A percentile compares a stretch with the other conserved stretches of the same genome.
Conservation (phyloP, 1,140 invertebrate genomes). For the Nomia melanderi region DNA sequence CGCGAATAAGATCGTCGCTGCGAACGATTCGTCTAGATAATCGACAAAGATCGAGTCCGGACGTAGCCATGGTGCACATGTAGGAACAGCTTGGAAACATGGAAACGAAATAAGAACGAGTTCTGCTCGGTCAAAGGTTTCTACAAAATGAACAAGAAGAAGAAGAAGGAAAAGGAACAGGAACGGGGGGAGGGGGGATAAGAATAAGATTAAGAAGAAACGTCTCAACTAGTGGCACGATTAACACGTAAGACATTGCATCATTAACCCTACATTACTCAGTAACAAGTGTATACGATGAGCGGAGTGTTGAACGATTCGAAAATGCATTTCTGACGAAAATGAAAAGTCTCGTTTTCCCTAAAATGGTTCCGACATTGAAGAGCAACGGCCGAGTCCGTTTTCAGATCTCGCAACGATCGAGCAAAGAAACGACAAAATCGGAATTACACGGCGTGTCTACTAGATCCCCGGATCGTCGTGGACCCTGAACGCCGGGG, state of each 20-base stretch:
- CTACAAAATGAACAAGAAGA: not conserved
- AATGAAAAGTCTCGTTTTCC: not conserved
- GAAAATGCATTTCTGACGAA: not conserved
- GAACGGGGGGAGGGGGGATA: too few species aligned
- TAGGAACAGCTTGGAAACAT: slow-evolving; percentile 1
- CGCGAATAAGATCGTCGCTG: not conserved
- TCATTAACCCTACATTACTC: slow-evolving; percentile 20
- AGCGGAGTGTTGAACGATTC: slow-evolving; percentile 24
- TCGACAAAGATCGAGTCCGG: not conserved
- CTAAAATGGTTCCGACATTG: not conserved
- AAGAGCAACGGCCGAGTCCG: not conserved
- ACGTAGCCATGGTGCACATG: not conserved
- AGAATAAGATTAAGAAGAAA: not conserved
- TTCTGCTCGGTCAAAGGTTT: not conserved
- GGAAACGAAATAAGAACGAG: not conserved
- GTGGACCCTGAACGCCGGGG: too few species aligned
- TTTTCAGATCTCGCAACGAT: not conserved
- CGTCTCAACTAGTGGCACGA: not conserved
- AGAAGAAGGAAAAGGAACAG: not conserved
- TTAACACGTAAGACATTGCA: not conserved
- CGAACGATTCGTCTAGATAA: not conserved
- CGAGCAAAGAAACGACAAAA: not conserved
- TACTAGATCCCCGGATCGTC: slow-evolving; percentile 36
- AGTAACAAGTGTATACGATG: slow-evolving; percentile 27
- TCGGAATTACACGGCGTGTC: slow-evolving; percentile 16